A percentile compares a stretch with the other conserved stretches of the same genome.
Evolutionary conservation across 2,888 invertebrate genomes (phyloP).

Genomic region (Brachyopa scutellaris): DNA sequence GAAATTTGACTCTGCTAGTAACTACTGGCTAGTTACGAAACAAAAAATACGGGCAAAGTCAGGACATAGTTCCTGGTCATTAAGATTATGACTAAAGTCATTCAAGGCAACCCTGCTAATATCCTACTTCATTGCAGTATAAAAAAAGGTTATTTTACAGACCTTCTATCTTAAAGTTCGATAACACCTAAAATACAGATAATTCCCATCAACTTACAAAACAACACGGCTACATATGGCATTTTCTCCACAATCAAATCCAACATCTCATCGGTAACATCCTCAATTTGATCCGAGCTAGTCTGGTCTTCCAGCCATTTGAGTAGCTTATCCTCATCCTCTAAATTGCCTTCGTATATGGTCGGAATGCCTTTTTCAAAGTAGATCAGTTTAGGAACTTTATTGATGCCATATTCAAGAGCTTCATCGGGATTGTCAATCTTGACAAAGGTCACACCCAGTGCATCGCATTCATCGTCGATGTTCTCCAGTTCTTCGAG

Average conservation of each 20-base stretch:
- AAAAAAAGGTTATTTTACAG: too few species aligned
- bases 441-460: conserved; percentile 95
- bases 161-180: too few species aligned
- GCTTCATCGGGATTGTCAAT: conserved; percentile 95
- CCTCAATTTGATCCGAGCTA: conserved; percentile 95
- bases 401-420: conserved; percentile 94
- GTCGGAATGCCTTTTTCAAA: conserved; percentile 90
- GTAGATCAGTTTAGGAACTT: conserved; percentile 92
- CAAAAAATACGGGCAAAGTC: too few species aligned
- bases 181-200: too few species aligned
- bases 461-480: conserved; percentile 94
- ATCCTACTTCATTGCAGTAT: too few species aligned
- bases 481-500: conserved; percentile 95
- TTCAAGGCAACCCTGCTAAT: too few species aligned
- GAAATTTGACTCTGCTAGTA: too few species aligned
- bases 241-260: conserved; percentile 94
- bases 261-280: conserved; percentile 96
- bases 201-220: too few species aligned
- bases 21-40: too few species aligned
- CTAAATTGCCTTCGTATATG: conserved; percentile 91
- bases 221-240: conserved; percentile 94
- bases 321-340: conserved; percentile 93
- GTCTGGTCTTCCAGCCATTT: conserved; percentile 93
- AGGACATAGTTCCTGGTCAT: too few species aligned
- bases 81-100: too few species aligned